Conservation (phyloP, 2,888 invertebrate genomes). For the Lycocerus yunnanus region DNA sequence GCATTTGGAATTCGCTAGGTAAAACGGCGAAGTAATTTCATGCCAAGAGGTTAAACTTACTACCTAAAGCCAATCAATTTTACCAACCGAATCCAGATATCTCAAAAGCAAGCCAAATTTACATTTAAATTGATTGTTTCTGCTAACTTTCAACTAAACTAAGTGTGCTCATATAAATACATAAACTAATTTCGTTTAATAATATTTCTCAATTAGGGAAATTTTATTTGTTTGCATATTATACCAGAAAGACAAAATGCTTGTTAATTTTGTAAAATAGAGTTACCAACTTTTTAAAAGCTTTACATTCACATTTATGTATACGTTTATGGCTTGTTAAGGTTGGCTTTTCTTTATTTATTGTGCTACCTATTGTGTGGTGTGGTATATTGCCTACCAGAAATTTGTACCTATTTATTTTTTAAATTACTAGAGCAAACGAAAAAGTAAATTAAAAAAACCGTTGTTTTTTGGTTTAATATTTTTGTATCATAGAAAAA, state of each 20-base stretch:
- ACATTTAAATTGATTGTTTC: constrained; percentile 38
- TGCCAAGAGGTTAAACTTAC: constrained; percentile 24
- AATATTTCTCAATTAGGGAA: not conserved
- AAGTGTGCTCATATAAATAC: not conserved
- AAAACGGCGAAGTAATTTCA: constrained; percentile 24
- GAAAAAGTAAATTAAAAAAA: not conserved
- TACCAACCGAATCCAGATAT: constrained; percentile 23
- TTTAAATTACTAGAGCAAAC: not conserved
- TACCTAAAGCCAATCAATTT: constrained; percentile 28
- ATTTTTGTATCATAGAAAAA: not conserved
- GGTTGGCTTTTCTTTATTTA: not conserved
- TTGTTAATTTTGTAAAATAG: not conserved
- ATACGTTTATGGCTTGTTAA: not conserved
- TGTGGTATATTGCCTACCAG: not conserved
- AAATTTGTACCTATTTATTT: no score
- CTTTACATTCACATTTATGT: not conserved
- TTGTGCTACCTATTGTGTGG: not conserved
- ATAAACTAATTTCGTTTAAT: not conserved
- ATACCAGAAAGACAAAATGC: not conserved
- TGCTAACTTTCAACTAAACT: constrained; percentile 28
- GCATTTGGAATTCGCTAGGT: constrained; percentile 14
- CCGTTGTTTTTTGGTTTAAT: no score
- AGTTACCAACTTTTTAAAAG: not conserved
- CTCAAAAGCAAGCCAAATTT: constrained; percentile 27
- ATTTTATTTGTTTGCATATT: not conserved